Conservation (phyloP, 53 echinoderm and acorn worm genomes). For the Luidia sarsii region DNA sequence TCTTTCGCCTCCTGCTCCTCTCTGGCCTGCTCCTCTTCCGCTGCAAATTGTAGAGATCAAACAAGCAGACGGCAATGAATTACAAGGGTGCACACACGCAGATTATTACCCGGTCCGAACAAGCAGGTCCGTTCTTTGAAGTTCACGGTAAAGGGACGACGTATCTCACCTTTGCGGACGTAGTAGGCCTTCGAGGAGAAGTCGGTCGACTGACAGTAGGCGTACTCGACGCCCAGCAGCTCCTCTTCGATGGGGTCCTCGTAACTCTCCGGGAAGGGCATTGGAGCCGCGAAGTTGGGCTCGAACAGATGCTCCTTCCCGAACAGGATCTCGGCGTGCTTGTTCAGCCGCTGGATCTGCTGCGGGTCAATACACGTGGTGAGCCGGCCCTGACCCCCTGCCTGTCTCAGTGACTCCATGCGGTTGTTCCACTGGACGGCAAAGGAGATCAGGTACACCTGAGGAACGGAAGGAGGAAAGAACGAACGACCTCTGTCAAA, state of each 20-base stretch:
- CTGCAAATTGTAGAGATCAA: too few relatives aligned
- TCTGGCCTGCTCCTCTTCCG: too few relatives aligned
- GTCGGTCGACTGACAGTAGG: conserved; percentile 70
- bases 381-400: conserved; percentile 58
- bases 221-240: conserved; percentile 69
- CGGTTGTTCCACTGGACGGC: conserved; percentile 63
- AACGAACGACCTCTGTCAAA: not conserved
- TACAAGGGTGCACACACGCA: too few relatives aligned
- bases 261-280: conserved; percentile 41
- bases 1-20: too few relatives aligned
- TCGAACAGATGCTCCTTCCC: conserved; percentile 67
- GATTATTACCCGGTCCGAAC: too few relatives aligned
- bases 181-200: conserved; percentile 56
- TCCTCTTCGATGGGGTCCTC: conserved; percentile 56
- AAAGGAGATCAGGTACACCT: conserved; percentile 75
- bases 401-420: conserved; percentile 58
- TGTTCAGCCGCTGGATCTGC: conserved; percentile 55
- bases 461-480: not conserved
- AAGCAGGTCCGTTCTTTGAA: too few relatives aligned
- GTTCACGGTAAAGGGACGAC: too few relatives aligned
- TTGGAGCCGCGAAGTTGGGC: conserved; percentile 68
- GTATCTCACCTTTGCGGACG: conserved; percentile 25
- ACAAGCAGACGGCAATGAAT: too few relatives aligned
- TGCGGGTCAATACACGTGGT: conserved; percentile 52
- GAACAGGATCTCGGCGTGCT: conserved; percentile 60